phyloP scores from a whole-genome alignment of 1,140 invertebrate species.

The Dinoponera quadriceps region DNA sequence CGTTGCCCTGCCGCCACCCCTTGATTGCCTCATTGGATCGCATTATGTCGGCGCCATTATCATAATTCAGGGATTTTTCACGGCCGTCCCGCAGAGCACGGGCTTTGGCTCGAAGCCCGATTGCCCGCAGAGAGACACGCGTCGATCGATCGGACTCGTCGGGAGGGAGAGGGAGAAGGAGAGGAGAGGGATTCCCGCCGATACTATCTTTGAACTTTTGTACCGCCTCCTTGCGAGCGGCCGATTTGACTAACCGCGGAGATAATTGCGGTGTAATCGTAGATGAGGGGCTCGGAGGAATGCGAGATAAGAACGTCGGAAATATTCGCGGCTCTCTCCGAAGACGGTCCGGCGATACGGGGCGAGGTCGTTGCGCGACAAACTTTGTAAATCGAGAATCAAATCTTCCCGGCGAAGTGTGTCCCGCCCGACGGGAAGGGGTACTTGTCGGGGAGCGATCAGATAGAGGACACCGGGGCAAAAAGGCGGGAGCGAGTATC shows the following conservation, averaged over 20 bases:
- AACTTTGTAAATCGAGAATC: constrained; percentile 40
- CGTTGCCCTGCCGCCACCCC: constrained; percentile 72
- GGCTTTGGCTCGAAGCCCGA: constrained; percentile 77
- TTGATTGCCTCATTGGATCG: constrained; percentile 86
- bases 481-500: constrained; percentile 24
- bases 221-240: not conserved
- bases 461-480: not conserved
- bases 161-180: not conserved
- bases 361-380: not conserved
- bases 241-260: not conserved
- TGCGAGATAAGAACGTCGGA: not conserved
- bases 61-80: constrained; percentile 85
- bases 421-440: not conserved
- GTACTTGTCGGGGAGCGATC: not conserved
- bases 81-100: constrained; percentile 74
- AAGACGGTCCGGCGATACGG: not conserved
- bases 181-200: not conserved
- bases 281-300: not conserved
- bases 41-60: constrained; percentile 85
- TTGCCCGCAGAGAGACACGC: constrained; percentile 67
- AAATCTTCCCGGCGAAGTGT: constrained; percentile 2
- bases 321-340: not conserved
- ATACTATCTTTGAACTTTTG: constrained; percentile 54
- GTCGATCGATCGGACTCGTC: constrained; percentile 72
- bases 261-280: constrained; percentile 14